Percentiles rank a stretch among this genome's conserved stretches.
phyloP scores from a whole-genome alignment of 2,797 vertebrate species.

The Schizopygopsis malacanthus region DNA sequence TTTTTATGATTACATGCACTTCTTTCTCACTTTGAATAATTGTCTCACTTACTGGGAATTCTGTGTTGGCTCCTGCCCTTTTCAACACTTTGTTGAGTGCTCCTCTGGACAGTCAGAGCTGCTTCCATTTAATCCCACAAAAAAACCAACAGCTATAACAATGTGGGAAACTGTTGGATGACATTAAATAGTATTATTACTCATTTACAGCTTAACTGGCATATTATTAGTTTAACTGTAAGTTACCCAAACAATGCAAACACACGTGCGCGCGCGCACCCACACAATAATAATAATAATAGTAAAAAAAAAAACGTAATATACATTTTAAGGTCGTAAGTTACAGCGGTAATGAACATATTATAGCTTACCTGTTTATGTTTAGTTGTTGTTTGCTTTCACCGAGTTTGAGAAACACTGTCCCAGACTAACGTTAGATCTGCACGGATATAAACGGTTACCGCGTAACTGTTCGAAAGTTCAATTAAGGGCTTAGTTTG shows the following conservation, averaged over 20 bases:
- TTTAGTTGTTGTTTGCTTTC: background rate
- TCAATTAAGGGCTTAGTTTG: background rate
- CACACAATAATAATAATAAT: background rate
- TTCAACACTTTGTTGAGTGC: slow-evolving; percentile 20
- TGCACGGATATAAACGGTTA: background rate
- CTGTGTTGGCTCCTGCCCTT: slow-evolving; percentile 33
- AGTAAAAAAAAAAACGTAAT: background rate
- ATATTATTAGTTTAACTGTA: background rate
- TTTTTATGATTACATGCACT: background rate
- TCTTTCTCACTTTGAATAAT: background rate
- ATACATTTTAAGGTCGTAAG: background rate
- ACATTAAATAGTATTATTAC: background rate
- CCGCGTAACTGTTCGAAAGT: background rate
- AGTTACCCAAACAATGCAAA: background rate
- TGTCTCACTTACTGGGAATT: slow-evolving; percentile 45
- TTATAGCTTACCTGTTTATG: background rate
- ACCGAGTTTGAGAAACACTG: background rate
- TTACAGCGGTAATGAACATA: background rate
- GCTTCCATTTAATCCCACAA: slow-evolving; percentile 42
- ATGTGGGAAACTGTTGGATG: background rate
- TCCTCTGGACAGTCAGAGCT: background rate
- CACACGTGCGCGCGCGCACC: background rate
- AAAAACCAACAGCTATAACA: background rate
- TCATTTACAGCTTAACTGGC: background rate
- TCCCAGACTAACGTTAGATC: background rate